Base-by-base conservation (phyloP, 23 tunicate species). In the Ciona savignyi region DNA sequence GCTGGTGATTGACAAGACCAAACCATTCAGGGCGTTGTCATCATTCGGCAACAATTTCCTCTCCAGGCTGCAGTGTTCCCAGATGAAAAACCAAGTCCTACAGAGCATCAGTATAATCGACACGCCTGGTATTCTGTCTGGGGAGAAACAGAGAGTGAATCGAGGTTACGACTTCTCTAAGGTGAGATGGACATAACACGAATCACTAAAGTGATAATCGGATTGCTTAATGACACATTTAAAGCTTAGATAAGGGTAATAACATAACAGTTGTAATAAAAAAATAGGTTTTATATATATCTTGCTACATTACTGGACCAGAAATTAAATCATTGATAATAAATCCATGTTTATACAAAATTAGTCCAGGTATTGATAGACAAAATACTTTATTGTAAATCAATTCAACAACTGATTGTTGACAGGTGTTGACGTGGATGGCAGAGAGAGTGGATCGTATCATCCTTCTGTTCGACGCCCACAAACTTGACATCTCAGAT, bases 371-470 rank as follows among this genome's bases (percentile, higher is more conserved):
- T n/a, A n/a, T n/a, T n/a, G n/a, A n/a, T n/a, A n/a, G n/a, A n/a
- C n/a, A n/a, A n/a, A n/a, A n/a, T n/a, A n/a, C n/a, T n/a, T n/a
- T n/a, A n/a, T n/a, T n/a, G n/a, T n/a, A n/a, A n/a, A n/a, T n/a
- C n/a, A n/a, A n/a, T n/a, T n/a, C n/a, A n/a, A 49, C 15, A 49
- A 49, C 19, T 49, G 15, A 11, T 49, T 49, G 15, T 49, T 49
- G 61, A 15, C 61, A 93, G 98, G 99, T 95, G 23, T 77, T 95
- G 31, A 80, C 85, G 3, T 95, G 99, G 99, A 75, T 95, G 60
- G 99, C 99, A 65, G 99, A 95, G 81, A 66, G 99, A 51, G 99
- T 95, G 67, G 99, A 95, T 77, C 83, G 99, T 25, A 95, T 95
- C 33, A 81, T 95, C 65, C 68, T 95, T 62, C 68, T 95, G 29